Evolutionary conservation across 2,113 vertebrate genomes (phyloP), one percentile per base, ranked within the genome.

Genomic region (Chionis minor): DNA sequence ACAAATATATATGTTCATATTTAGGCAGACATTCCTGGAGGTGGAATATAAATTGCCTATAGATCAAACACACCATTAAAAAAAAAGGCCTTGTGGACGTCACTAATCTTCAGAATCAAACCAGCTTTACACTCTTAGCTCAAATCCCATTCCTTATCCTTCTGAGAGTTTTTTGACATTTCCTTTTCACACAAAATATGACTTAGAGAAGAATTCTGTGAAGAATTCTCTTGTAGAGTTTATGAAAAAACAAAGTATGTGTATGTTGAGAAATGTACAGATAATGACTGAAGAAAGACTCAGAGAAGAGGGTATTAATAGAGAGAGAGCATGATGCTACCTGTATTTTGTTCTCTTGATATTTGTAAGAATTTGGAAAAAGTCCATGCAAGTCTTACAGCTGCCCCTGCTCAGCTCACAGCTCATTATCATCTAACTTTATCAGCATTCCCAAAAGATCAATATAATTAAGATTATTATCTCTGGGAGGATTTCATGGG

Each of bases 401-500:
- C 82, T 94, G 86, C 40, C 40, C 44, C 33, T 84, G 42, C 93
- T 96, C 95, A 95, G 35, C 54, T 82, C 56, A 81, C 80, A 94
- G 80, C 17, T 96, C 88, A 85, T 95, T 95, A 89, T 79, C 42
- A 77, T 72, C 52, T 56, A 83, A 78, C 42, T 59, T 88, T 79
- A 95, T 56, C 88, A 87, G 80, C 59, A 89, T 79, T 91, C 86
- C 80, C 86, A 44, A 94, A 86, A 87, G 88, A 94, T 79, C 88
- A 91, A 91, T 89, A 91, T 58, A 85, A 89, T 96, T 96, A 94
- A 86, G 77, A 92, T 81, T 1, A 87, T 92, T 92, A 92, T 96
- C 61, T 89, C 61, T 79, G 35, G 17, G 30, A 93, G 55, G 70
- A 94, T 90, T 94, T 96, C 49, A 69, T 49, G 35, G n/a, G 45